Evolutionary conservation across 1,140 invertebrate genomes (phyloP).

Genomic region (Ceratitis capitata): DNA sequence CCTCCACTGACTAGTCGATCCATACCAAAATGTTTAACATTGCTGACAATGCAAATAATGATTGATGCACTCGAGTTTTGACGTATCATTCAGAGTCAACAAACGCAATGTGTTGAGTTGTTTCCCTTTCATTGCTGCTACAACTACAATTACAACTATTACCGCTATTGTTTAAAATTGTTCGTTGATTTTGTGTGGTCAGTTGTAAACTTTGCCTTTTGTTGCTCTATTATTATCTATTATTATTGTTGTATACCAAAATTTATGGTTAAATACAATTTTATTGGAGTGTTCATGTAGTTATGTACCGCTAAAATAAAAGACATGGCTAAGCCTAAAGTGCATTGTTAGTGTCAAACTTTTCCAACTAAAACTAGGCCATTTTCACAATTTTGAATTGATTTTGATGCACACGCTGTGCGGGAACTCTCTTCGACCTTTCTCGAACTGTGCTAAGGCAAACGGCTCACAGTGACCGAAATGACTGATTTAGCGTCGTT

Average conservation of each 20-base stretch:
- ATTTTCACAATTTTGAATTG: too few species aligned
- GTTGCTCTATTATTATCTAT: not conserved
- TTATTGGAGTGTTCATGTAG: not conserved
- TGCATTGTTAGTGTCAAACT: too few species aligned
- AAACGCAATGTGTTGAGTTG: not conserved
- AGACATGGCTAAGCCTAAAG: not conserved
- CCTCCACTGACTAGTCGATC: not conserved
- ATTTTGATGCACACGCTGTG: too few species aligned
- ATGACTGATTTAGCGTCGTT: too few species aligned
- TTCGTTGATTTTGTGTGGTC: not conserved
- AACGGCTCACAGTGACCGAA: too few species aligned
- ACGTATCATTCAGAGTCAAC: not conserved
- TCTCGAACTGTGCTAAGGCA: too few species aligned
- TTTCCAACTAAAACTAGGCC: too few species aligned
- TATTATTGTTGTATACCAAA: not conserved
- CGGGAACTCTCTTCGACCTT: too few species aligned
- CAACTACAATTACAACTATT: not conserved
- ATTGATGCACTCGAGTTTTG: slow-evolving; percentile 36
- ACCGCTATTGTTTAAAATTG: slow-evolving; percentile 24
- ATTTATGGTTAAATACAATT: not conserved
- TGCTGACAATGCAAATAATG: not conserved
- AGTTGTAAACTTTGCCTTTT: slow-evolving; percentile 15
- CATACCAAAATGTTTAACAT: too few species aligned
- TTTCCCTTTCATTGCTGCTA: not conserved
- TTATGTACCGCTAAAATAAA: not conserved